Base-by-base conservation (phyloP, 2,797 vertebrate genomes). In the Oryzias sinensis region DNA sequence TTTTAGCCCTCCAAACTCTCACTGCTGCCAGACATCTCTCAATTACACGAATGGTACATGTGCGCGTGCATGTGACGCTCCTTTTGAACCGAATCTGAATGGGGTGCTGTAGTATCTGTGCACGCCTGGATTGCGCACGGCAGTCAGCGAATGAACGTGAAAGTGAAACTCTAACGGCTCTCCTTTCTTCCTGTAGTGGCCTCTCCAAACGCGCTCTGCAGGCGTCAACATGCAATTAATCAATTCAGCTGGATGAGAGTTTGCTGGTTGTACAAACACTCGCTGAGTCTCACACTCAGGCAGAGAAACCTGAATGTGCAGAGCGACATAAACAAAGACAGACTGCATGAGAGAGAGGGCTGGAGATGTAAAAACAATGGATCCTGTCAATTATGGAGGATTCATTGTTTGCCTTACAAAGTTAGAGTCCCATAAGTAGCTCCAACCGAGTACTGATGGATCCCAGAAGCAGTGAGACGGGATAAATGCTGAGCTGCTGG, bases 191-290 rank as follows among this genome's bases (percentile, higher is more conserved):
- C 24, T 74, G 62, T 67, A 77, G 69, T 73, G 68, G 58, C 74
- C 80, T 87, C 83, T 86, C 73, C 52, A 80, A 84, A 83, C 41
- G 48, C 62, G 75, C 79, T 84, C 74, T 76, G 69, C 61, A 52
- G 74, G 69, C 69, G 81, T 85, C 79, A 87, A 84, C 82, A 74
- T 79, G 74, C 84, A 88, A 89, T 91, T 89, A 90, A 89, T 91
- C 85, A 85, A 87, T 89, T 89, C 79, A 84, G 69, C 64, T 72
- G 68, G 68, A 65, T 84, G 85, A 87, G 70, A 78, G 76, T 59
- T 68, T 72, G 71, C 83, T 84, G 87, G 87, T 88, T 85, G 79
- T 2, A 5, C 4, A 53, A 51, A 65, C 17, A 48, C 44, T 49
- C 54, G 66, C 29, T 67, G 56, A 75, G 11, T 62, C 63, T 64